Evolutionary conservation across 2,888 invertebrate genomes (phyloP), one percentile per base, ranked within the genome.

Genomic region (Oscheius sp.): DNA sequence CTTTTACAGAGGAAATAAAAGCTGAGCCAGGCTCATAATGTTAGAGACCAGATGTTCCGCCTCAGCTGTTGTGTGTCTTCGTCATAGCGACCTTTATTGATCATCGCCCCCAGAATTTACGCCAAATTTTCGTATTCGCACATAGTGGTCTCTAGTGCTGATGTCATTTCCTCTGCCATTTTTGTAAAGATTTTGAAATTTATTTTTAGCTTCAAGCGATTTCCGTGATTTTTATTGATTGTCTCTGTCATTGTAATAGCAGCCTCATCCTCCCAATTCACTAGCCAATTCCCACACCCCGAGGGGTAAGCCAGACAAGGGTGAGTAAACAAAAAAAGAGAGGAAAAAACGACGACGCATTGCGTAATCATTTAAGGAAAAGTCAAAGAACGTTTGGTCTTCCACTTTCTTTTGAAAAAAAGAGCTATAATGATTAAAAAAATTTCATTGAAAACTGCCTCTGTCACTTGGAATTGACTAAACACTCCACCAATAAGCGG

Each of bases 41-140:
- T 33, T 57, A 20, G 61, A 12, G 42, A 42, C 61, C 61, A 61
- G 61, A 61, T 61, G 61, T 42, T 45, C 42, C 61, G 61, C 42
- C 61, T 61, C 61, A 61, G 61, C 61, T 61, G 61, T 61, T 61
- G 61, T 61, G 61, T 61, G 61, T 45, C 31, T 61, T 61, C 61
- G 61, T 61, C 61, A 61, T 61, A 25, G 61, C 61, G 45, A 45
- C 61, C 61, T 45, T 61, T 61, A 61, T 61, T 61, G 61, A 61
- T 61, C 45, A 61, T 61, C 45, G 61, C 45, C 20, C 42, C 31
- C 42, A 52, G 52, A 52, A 27, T 55, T 55, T 55, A 55, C 33
- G 33, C 55, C n/a, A 17, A 55, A 17, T 55, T 55, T 53, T 20
- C n/a, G n/a, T n/a, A n/a, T n/a, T n/a, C n/a, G n/a, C n/a, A n/a